These are phyloP conservation scores for Pterois miles DNA, from an alignment of 2,797 vertebrate genomes.

Conservation along the genomic window DNA sequence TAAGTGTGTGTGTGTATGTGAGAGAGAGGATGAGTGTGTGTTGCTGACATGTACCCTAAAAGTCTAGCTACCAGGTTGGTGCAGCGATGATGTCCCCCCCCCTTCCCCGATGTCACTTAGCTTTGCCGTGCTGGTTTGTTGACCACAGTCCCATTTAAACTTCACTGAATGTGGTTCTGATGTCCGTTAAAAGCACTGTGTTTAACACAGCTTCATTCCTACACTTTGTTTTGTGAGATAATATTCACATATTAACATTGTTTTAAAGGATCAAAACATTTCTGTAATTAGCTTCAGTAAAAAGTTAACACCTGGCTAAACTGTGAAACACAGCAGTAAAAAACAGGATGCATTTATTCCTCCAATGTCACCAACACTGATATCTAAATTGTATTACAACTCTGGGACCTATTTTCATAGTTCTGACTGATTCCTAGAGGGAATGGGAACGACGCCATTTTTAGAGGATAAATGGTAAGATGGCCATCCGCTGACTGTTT, in stretches of 20 bases:
- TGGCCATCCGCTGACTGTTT: too few species aligned
- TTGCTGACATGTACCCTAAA: slow-evolving; percentile 38
- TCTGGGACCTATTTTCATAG: neutral
- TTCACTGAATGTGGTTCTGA: slow-evolving; percentile 43
- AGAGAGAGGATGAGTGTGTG: slow-evolving; percentile 9
- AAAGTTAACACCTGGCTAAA: slow-evolving; percentile 17
- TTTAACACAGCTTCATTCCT: slow-evolving; percentile 39
- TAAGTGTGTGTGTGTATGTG: neutral
- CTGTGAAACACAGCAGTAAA: neutral
- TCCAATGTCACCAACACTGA: neutral
- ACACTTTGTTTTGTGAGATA: slow-evolving; percentile 64
- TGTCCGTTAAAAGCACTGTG: slow-evolving; percentile 26
- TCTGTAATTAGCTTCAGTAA: slow-evolving; percentile 1
- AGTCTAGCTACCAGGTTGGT: slow-evolving; percentile 45
- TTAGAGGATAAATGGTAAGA: too few species aligned
- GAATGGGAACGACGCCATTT: neutral
- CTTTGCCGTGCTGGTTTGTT: slow-evolving; percentile 41
- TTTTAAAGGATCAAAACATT: slow-evolving; percentile 12
- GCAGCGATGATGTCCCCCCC: slow-evolving; percentile 20
- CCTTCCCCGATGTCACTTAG: slow-evolving; percentile 40
- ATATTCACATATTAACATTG: slow-evolving; percentile 14
- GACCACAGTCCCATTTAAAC: slow-evolving; percentile 22
- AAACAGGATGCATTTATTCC: slow-evolving; percentile 6
- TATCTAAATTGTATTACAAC: neutral
- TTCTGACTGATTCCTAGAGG: neutral